Base-by-base conservation (phyloP, 2,797 vertebrate genomes). In the Cottoperca gobio region DNA sequence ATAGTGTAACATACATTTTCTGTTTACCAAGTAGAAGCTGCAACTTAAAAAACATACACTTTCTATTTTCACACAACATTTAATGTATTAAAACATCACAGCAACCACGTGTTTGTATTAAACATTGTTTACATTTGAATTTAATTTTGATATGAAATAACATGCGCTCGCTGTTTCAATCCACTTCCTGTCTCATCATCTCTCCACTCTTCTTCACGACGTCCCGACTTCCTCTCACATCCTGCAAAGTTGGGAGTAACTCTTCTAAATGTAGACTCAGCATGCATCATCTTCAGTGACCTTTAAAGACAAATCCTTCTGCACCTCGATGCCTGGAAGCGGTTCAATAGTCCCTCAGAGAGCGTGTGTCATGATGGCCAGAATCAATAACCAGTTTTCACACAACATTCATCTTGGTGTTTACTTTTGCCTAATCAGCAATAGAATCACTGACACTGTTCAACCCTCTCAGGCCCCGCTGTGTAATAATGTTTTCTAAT, bases 371-470 rank as follows among this genome's bases (percentile, higher is more conserved):
- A 73, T 82, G 73, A 91, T 86, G 82, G 70, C 61, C 35, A 65
- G 89, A 93, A 95, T 94, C 93, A 91, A 94, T 94, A 90, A 73
- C 68, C 63, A 40, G 69, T 86, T 87, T 89, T 82, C 76, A 68
- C 79, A 81, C 85, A 88, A 74, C 91, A 93, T 92, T 91, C 81
- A 82, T 93, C 89, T 87, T 89, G 63, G 76, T 80, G 86, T 92
- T 89, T 89, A 79, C 74, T 79, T 91, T 93, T 88, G 88, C 88
- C 79, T 92, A 84, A 90, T 93, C 90, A 92, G 91, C 89, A 84
- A 69, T 23, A 62, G 64, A 61, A 84, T 79, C 80, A 59, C 76
- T 80, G 85, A 71, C 76, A 67, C 80, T 68, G 65, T 71, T 70
- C 60, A 70, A 48, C 59, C 79, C 83, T 83, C 76, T 43, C 52